Evolutionary conservation across 1,140 invertebrate genomes (phyloP), one percentile per base, ranked within the genome.

Genomic region (Aphis craccivora): DNA sequence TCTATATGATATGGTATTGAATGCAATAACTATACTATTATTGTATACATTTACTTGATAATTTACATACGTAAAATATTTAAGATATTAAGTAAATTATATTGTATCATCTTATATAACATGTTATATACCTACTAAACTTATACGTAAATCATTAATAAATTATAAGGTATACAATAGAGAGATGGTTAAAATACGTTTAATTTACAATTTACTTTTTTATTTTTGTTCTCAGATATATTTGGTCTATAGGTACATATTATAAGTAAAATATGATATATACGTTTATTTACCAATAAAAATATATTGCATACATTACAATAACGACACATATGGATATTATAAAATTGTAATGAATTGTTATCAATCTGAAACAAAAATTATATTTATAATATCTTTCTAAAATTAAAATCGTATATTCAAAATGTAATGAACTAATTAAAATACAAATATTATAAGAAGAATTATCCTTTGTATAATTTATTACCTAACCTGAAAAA

Each of bases 331-430:
- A 43, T 30, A 93, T 37, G 1, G 48, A 55, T 40, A 86, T 93
- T 23, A 93, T 93, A 4, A 93, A 93, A 86, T 93, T 93, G 37
- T 93, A 93, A 83, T 93, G 91, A 25, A 93, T 51, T 9, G 91
- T 93, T 0, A 93, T 93, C 35, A 86, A 84, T 35, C 91, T 93
- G 91, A 86, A 93, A 93, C 43, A 37, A 93, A 93, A 55, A 93
- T 51, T 35, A 37, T 11, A 48, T 25, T 51, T 37, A 37, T 76
- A 48, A 37, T 76, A 48, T 45, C 11, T 30, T 35, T 92, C 40
- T 35, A 76, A 45, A 9, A 84, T 84, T 84, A 25, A 40, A 84
- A 83, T 1, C 35, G 4, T 84, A 84, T 84, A 43, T 76, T n/a
- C n/a, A n/a, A 20, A 76, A 76, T 76, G 0, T 11, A 67, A 18